Base-by-base conservation (phyloP, 2,113 vertebrate genomes). In the Lophochroa leadbeateri region DNA sequence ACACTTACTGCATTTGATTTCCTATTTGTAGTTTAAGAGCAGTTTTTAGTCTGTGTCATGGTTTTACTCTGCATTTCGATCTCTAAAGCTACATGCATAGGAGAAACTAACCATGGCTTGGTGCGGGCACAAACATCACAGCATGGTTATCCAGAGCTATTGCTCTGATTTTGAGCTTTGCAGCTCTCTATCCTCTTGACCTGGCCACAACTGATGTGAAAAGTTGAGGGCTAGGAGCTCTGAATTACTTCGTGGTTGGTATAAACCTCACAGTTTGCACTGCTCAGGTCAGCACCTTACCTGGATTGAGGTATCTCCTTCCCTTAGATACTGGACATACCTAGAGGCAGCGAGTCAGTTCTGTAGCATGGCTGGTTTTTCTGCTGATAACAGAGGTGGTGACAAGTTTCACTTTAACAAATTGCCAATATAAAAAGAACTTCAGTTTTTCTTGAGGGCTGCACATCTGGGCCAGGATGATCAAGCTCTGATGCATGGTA, bases 241-340 rank as follows among this genome's bases (percentile, higher is more conserved):
- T 20, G 39, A 15, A 46, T 78, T 25, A 9, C 1, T 14, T 7
- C 1, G 6, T 11, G 31, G 39, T 31, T 58, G 41, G n/a, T 49
- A 2, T 13, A 21, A 72, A 37, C 17, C 5, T 3, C 9, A 6
- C 17, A 35, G 28, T 25, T 33, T 10, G 37, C 1, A 1, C 41
- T n/a, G 33, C 13, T 41, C 41, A 41, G 41, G 41, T 41, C 41
- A 13, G 41, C 41, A 12, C 52, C 53, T 49, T 23, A 10, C 39
- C 29, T 46, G 49, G 23, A 4, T 21, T 6, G 2, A 25, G 37
- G 39, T 13, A 17, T 44, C 24, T 37, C 39, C 70, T 57, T 31
- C 0, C 0, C 11, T 60, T 12, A 9, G 58, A 5, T 8, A 3
- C 16, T 46, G 24, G 55, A 10, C 4, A 0, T 33, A 4, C 12